phyloP scores from a whole-genome alignment of 2,113 vertebrate species.

The Muscicapa adusta region DNA sequence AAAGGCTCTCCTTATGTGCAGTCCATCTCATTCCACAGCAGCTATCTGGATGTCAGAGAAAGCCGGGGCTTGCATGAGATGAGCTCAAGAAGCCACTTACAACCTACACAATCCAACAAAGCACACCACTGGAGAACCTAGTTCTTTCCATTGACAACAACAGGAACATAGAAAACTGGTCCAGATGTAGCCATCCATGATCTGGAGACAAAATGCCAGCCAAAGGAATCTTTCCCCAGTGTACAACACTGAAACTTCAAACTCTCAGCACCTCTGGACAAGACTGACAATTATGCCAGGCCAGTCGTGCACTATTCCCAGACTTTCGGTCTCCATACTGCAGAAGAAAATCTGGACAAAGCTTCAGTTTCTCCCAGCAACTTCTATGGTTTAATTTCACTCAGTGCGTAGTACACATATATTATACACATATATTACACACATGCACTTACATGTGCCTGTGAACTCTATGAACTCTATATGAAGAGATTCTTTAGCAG shows the following conservation, averaged over 20 bases:
- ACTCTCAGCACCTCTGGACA: background rate
- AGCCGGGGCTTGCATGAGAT: background rate
- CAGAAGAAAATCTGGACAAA: background rate
- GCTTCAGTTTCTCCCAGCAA: background rate
- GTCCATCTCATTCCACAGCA: background rate
- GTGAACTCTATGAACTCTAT: background rate
- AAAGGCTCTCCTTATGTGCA: background rate
- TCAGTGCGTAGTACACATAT: background rate
- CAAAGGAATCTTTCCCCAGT: background rate
- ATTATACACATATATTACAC: background rate
- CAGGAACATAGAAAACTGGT: background rate
- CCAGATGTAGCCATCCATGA: background rate
- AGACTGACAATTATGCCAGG: background rate
- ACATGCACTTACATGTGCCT: fast-evolving
- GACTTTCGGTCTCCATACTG: background rate
- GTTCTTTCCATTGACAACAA: background rate
- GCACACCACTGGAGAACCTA: background rate
- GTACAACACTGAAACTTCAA: background rate
- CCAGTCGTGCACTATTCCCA: background rate
- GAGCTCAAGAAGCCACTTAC: background rate
- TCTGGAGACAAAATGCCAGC: background rate
- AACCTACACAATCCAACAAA: background rate
- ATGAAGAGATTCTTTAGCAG: background rate
- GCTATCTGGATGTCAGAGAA: background rate
- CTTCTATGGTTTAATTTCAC: background rate